A percentile compares a stretch with the other conserved stretches of the same genome.
Evolutionary conservation across 2,888 invertebrate genomes (phyloP).

Genomic region (Malachius bipustulatus): DNA sequence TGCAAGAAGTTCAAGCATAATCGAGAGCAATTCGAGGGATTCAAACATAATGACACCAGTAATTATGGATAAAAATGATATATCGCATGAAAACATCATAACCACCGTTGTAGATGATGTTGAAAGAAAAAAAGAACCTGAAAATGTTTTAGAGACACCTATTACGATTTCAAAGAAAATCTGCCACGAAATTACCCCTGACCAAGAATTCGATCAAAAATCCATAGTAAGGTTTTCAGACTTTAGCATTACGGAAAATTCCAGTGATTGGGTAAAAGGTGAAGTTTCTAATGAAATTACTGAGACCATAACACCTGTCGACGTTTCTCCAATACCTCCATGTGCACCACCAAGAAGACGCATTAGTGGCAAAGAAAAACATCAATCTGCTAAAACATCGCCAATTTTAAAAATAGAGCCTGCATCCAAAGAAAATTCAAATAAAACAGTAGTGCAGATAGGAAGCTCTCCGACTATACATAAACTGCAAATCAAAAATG

Average conservation of each 20-base stretch:
- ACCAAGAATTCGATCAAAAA: not conserved
- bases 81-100: not conserved
- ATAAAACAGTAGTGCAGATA: constrained; percentile 40
- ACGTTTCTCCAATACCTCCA: constrained; percentile 24
- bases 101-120: not conserved
- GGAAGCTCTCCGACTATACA: constrained; percentile 37
- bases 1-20: not conserved
- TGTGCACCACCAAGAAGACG: constrained; percentile 34
- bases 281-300: not conserved
- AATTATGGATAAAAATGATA: not conserved
- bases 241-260: too few species aligned
- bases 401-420: constrained; percentile 10
- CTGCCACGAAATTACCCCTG: too few species aligned
- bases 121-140: not conserved
- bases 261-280: not conserved
- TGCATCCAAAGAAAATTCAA: constrained; percentile 19
- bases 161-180: too few species aligned
- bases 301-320: not conserved
- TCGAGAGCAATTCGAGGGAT: not conserved
- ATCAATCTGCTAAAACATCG: constrained; percentile 18
- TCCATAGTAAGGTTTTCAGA: too few species aligned
- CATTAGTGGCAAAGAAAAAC: constrained; percentile 31
- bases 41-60: too few species aligned
- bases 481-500: constrained; percentile 44
- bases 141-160: not conserved